Evolutionary conservation across 2,888 invertebrate species (phyloP), one percentile per base, ranked within the genome.

Genomic region (Polia nebulosa): DNA sequence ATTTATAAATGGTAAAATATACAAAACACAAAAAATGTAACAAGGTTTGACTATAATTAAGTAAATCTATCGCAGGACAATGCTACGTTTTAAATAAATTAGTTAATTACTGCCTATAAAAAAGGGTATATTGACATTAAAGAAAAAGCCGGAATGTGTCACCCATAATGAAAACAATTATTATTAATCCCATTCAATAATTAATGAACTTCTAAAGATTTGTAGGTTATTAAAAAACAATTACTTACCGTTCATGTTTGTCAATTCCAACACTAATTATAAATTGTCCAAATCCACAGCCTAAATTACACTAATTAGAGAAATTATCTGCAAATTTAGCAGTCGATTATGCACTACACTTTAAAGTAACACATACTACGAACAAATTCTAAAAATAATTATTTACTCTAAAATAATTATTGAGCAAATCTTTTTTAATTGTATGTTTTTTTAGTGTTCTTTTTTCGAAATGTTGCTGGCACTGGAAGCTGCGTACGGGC

Each of bases 401-500:
- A 60, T 47, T 47, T 34, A n/a, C 15, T 51, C 15, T 25, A 59
- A 53, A 64, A 53, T 25, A 17, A 32, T 59, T 51, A 57, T 32
- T 32, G 7, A 32, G 49, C 7, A 51, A 60, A 32, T 39, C 0
- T 25, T 41, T 73, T 75, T 44, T 7, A 17, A 44, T n/a, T 51
- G 7, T 53, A 9, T 20, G 7, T 22, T 47, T 47, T n/a, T 45
- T 36, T n/a, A 32, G 27, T 44, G 11, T 45, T 71, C 0, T 29
- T 58, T 62, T 65, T 68, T 53, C 20, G 27, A 68, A 53, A 36
- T 61, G 29, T 36, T 32, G 57, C 39, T 41, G 39, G 39, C 51
- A 66, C 52, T 53, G 71, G 76, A 82, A 61, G 81, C 82, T 82
- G 86, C 80, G 81, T 75, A 72, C 76, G 80, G 71, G 76, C 86